Base-by-base conservation (phyloP, 2,888 invertebrate genomes). In the Ennomos quercinarius region DNA sequence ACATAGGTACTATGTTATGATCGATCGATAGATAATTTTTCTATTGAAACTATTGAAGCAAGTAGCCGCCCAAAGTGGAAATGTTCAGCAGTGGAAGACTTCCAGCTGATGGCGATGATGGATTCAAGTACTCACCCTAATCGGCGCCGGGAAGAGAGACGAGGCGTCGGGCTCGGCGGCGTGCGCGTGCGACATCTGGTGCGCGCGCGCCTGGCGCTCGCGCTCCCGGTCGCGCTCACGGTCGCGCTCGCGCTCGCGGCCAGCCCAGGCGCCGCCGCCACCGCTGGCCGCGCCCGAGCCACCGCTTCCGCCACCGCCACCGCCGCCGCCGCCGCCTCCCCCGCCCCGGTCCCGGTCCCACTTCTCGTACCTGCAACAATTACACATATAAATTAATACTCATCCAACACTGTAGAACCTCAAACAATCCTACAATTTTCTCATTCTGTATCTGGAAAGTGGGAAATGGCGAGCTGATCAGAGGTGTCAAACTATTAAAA, bases 121-220 rank as follows among this genome's bases (percentile, higher is more conserved):
- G 17, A 6, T 27, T 27, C 27, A 27, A 27, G 38, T 43, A 44
- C 60, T 55, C 10, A 95, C 95, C 93, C 93, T 93, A 84, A 94
- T 93, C 69, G 94, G 95, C 81, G 94, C 95, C 83, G 93, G 94
- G 88, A 95, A 95, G 71, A 95, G 93, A 73, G 94, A 94, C 71
- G 93, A 92, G 80, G 89, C 89, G 79, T 94, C 94, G 70, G 93
- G 87, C 80, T 93, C 94, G 87, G 93, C 92, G 89, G 93, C 94
- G 87, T 93, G 93, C 88, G 93, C 94, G 86, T 89, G 84, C 80
- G 95, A 95, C 93, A 95, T 94, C 93, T 95, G 95, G 91, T 95
- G 95, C 84, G 95, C 95, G 86, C 96, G 94, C 89, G 95, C 95
- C 91, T 95, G 95, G 78, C 95, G 94, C 91, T 96, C 95, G 93